phyloP scores from a whole-genome alignment of 2,113 vertebrate genomes.

The Heptranchias perlo region DNA sequence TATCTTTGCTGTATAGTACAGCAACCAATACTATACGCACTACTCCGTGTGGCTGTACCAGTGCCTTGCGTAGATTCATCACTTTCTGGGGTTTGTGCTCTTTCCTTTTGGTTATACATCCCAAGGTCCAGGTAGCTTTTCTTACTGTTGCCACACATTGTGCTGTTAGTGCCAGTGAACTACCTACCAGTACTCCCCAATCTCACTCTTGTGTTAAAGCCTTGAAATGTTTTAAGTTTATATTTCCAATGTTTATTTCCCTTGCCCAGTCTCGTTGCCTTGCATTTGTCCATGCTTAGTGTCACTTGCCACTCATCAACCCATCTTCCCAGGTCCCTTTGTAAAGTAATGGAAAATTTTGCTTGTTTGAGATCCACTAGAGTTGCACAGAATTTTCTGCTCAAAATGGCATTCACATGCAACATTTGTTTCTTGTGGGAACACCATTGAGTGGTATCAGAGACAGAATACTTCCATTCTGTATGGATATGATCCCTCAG shows the following conservation, averaged over 20 bases:
- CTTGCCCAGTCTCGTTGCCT: neutral
- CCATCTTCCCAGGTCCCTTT: neutral
- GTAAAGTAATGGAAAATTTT: no score
- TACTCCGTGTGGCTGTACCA: neutral
- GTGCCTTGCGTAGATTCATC: neutral
- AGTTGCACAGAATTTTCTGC: neutral
- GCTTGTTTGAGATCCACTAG: no score
- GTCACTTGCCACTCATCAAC: neutral
- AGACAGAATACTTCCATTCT: neutral
- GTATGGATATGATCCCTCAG: neutral
- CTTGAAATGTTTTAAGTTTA: neutral
- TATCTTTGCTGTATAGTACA: neutral
- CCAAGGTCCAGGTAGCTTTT: neutral
- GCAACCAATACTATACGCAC: neutral
- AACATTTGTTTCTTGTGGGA: neutral
- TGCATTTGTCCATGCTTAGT: neutral
- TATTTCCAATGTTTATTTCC: neutral
- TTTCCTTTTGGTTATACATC: neutral
- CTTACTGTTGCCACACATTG: neutral
- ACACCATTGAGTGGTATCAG: neutral
- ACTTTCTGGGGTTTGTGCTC: neutral
- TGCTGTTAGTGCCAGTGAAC: neutral
- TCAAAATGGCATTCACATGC: neutral
- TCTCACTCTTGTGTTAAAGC: neutral
- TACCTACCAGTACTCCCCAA: neutral